These are phyloP conservation scores for Tinea trinotella DNA, from an alignment of 2,888 invertebrate genomes.

Conservation along the genomic window DNA sequence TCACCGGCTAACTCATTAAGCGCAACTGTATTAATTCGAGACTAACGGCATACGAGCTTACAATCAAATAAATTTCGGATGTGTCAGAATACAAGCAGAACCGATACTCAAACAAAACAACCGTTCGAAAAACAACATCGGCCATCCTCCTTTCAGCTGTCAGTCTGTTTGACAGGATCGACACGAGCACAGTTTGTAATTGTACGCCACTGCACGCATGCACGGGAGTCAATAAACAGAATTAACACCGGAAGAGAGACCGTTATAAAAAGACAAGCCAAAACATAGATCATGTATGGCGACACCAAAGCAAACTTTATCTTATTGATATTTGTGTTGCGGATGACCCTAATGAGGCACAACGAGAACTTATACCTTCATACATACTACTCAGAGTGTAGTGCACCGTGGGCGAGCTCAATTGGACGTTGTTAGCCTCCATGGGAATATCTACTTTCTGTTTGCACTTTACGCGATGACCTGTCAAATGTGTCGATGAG, in stretches of 20 bases:
- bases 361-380: slow-evolving; percentile 21
- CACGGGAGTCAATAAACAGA: slow-evolving; percentile 18
- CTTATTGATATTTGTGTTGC: slow-evolving; percentile 21
- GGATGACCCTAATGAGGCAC: slow-evolving; percentile 39
- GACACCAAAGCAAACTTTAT: slow-evolving; percentile 18
- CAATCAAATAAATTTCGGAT: slow-evolving; percentile 2
- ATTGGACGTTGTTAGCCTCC: slow-evolving; percentile 17
- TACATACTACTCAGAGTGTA: neutral
- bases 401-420: slow-evolving; percentile 28
- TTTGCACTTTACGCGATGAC: slow-evolving; percentile 31
- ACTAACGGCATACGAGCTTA: slow-evolving; percentile 2
- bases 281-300: slow-evolving; percentile 35
- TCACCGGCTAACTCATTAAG: too few relatives aligned
- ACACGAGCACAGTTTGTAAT: slow-evolving; percentile 20
- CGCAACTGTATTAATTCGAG: neutral
- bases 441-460: slow-evolving; percentile 24
- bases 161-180: slow-evolving; percentile 19
- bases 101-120: neutral
- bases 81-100: neutral
- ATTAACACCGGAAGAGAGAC: slow-evolving; percentile 37
- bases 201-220: slow-evolving; percentile 12
- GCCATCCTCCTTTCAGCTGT: slow-evolving; percentile 20
- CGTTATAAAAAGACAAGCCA: slow-evolving; percentile 32
- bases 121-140: slow-evolving; percentile 8
- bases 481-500: slow-evolving; percentile 38